These are phyloP conservation scores for Protonibea diacanthus DNA, from an alignment of 2,797 vertebrate genomes.

Conservation along the genomic window DNA sequence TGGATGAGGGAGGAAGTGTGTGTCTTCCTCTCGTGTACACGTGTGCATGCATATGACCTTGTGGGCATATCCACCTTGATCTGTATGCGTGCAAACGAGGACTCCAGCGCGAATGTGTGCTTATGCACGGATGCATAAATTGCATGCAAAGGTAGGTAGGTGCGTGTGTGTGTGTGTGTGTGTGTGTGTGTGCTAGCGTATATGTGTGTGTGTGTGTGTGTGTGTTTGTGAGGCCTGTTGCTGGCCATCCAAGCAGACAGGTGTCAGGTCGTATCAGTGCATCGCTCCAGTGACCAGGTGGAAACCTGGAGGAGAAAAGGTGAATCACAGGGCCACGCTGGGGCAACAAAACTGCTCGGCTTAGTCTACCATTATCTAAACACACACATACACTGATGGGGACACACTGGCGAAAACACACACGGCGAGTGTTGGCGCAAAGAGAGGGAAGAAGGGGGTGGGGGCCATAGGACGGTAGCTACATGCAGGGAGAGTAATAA, in stretches of 20 bases:
- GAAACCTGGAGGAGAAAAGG: constrained; percentile 81
- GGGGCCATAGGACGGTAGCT: neutral
- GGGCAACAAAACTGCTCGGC: constrained; percentile 69
- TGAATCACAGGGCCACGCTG: constrained; percentile 72
- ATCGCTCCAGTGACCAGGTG: constrained; percentile 79
- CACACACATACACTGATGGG: constrained; percentile 45
- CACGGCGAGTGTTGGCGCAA: neutral
- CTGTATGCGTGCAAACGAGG: constrained; percentile 37
- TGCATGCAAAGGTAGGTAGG: constrained; percentile 12
- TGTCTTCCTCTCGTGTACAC: neutral
- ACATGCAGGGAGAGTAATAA: constrained; percentile 18
- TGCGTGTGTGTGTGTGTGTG: neutral
- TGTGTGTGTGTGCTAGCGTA: constrained; percentile 23
- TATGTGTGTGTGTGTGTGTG: constrained; percentile 29
- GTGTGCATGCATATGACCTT: constrained; percentile 7
- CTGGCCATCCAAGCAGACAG: constrained; percentile 82
- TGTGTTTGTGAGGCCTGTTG: constrained; percentile 72
- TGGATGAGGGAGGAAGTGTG: constrained; percentile 14
- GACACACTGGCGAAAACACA: constrained; percentile 35
- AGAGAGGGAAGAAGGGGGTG: neutral
- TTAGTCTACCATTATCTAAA: constrained; percentile 54
- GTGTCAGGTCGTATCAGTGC: constrained; percentile 80
- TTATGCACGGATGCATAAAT: constrained; percentile 54
- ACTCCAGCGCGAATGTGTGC: constrained; percentile 25
- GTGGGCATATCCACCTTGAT: constrained; percentile 24